phyloP scores from a whole-genome alignment of 2,113 vertebrate species.

The Heterocephalus glaber region DNA sequence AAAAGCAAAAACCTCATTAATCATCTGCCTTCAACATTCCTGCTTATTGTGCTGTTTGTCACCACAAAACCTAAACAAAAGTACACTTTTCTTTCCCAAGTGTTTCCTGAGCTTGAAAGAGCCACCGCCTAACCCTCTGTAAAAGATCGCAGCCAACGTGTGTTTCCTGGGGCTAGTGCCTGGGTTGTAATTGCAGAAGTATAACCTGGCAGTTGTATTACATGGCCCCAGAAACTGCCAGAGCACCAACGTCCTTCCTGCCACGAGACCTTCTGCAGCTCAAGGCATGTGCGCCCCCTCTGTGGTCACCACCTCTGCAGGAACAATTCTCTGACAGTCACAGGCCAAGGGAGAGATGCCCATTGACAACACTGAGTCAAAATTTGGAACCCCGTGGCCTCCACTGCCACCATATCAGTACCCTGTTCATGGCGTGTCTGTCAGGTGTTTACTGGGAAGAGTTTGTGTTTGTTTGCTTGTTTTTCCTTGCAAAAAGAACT shows the following conservation, averaged over 20 bases:
- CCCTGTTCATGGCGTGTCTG: neutral
- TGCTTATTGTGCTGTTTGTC: neutral
- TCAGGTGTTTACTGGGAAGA: neutral
- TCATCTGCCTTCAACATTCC: neutral
- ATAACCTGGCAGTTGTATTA: conserved; percentile 43
- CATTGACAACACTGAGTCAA: neutral
- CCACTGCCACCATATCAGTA: neutral
- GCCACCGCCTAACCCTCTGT: neutral
- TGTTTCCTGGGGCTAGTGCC: neutral
- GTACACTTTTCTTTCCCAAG: neutral
- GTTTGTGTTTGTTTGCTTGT: neutral
- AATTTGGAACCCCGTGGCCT: neutral
- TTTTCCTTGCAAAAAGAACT: conserved; percentile 27
- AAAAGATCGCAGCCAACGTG: neutral
- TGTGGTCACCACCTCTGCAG: neutral
- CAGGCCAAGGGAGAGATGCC: neutral
- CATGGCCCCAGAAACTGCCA: conserved; percentile 28
- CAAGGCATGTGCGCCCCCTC: neutral
- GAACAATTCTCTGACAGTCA: neutral
- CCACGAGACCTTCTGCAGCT: neutral
- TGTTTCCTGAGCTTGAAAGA: neutral
- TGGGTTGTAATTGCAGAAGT: conserved; percentile 36
- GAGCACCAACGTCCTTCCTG: conserved; percentile 56
- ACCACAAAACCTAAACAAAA: neutral
- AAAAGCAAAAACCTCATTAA: neutral